Evolutionary conservation across 1,140 invertebrate species (phyloP), one percentile per base, ranked within the genome.

Genomic region (Zeugodacus cucurbitae): DNA sequence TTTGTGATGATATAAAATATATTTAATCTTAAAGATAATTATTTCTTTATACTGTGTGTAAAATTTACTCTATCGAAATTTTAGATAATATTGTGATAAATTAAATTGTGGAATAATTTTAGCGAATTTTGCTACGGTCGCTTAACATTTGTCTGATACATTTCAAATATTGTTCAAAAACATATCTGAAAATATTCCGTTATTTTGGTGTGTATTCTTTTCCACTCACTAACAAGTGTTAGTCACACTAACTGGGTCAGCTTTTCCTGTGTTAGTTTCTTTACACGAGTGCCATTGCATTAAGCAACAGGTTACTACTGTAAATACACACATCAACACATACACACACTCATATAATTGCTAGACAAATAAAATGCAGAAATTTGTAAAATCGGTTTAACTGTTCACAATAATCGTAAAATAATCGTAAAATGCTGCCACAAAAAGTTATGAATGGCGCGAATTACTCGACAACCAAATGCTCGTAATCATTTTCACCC

Each of bases 401-500:
- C 41, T 82, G 41, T 26, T 54, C 22, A 41, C n/a, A 82, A 82
- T 82, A 82, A 82, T 82, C 41, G 74, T 82, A 82, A 82, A 82
- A 82, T 48, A 82, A n/a, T 82, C 74, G 41, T 82, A 82, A 82
- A 82, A 48, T 82, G 37, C 44, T 26, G n/a, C 41, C n/a, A 82
- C 74, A 82, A 82, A 29, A 34, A 48, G 41, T 82, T 82, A 82
- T 82, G 74, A 54, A 82, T 82, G 74, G n/a, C 74, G 37, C 74
- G 74, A 82, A 48, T 82, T 74, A 44, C 41, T 22, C 74, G 74
- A 48, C 22, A 82, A 20, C 41, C 74, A 82, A 82, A 82, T 10
- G 22, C 41, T 26, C 11, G 41, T 41, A 82, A 48, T n/a, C n/a
- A 82, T 41, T 48, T 34, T 74, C 17, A 41, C 70, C 37, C 37